A percentile compares a stretch with the other conserved stretches of the same genome.
Evolutionary conservation across 2,888 invertebrate genomes (phyloP).

Genomic region (Nemapogon koenigi): DNA sequence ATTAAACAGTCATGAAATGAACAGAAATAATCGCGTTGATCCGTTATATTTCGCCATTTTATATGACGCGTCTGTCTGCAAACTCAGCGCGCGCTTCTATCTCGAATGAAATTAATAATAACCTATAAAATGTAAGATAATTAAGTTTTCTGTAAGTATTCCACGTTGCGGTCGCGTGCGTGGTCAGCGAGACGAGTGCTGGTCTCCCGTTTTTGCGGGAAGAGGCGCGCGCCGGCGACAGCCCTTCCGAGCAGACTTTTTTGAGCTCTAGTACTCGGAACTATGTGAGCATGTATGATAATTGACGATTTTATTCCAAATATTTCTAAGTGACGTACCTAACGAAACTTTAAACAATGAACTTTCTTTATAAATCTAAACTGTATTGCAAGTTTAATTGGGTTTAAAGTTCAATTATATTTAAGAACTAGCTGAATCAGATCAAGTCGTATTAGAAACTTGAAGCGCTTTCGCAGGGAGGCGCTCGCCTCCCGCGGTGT

Average conservation of each 20-base stretch:
- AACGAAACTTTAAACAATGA: background rate
- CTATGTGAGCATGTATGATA: constrained; percentile 19
- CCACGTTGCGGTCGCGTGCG: background rate
- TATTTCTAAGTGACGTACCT: background rate
- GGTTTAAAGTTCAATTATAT: no score
- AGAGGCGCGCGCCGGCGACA: constrained; percentile 36
- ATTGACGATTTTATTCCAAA: background rate
- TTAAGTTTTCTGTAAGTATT: constrained; percentile 6
- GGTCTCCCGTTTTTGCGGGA: constrained; percentile 44
- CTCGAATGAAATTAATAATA: no score
- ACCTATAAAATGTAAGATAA: background rate
- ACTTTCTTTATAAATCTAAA: no score
- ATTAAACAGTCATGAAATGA: constrained; percentile 64
- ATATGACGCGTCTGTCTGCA: constrained; percentile 51
- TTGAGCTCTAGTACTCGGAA: constrained; percentile 49
- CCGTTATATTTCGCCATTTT: constrained; percentile 57
- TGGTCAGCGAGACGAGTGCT: constrained; percentile 7
- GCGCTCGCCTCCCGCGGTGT: constrained; percentile 6
- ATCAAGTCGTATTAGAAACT: background rate
- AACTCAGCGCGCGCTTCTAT: no score
- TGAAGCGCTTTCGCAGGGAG: background rate
- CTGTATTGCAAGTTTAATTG: no score
- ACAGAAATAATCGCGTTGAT: constrained; percentile 63
- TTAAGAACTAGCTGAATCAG: no score
- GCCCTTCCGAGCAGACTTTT: no score